Conservation (phyloP, 2,888 invertebrate genomes). For the Dyspetes luteomarginatus region DNA sequence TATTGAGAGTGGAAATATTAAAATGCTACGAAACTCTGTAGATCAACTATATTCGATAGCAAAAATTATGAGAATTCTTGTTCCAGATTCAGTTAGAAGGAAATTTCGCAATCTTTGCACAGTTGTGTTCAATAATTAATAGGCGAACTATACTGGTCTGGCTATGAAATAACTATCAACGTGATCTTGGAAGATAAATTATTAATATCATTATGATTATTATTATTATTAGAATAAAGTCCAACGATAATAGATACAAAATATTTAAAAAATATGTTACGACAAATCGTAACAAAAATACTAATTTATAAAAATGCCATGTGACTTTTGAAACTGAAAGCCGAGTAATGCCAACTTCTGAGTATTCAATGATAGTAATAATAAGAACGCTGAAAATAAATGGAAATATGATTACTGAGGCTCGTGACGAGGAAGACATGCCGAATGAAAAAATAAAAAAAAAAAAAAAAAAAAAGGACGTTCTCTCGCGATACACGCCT, state of each 20-base stretch:
- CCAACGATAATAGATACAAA: too few relatives aligned
- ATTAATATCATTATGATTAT: not conserved
- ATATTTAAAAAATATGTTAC: too few relatives aligned
- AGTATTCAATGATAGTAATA: not conserved
- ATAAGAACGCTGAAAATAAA: constrained; percentile 15
- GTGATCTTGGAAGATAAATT: not conserved
- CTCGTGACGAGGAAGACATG: not conserved
- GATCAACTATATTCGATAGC: not conserved
- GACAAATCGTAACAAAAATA: too few relatives aligned
- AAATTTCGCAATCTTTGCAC: constrained; percentile 10
- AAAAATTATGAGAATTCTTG: constrained; percentile 10
- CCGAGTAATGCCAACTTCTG: not conserved
- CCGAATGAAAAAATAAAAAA: not conserved
- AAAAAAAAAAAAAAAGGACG: not conserved
- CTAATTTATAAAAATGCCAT: too few relatives aligned
- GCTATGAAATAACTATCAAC: not conserved
- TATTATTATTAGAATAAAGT: too few relatives aligned
- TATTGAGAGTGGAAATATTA: too few relatives aligned
- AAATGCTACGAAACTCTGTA: not conserved
- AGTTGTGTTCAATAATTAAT: constrained; percentile 2
- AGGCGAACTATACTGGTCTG: not conserved
- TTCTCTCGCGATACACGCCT: not conserved
- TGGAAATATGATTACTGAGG: constrained; percentile 1
- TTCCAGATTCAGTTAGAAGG: constrained; percentile 4
- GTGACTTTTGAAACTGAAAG: not conserved